phyloP scores from a whole-genome alignment of 2,888 invertebrate genomes.

The Clusia tigrina region DNA sequence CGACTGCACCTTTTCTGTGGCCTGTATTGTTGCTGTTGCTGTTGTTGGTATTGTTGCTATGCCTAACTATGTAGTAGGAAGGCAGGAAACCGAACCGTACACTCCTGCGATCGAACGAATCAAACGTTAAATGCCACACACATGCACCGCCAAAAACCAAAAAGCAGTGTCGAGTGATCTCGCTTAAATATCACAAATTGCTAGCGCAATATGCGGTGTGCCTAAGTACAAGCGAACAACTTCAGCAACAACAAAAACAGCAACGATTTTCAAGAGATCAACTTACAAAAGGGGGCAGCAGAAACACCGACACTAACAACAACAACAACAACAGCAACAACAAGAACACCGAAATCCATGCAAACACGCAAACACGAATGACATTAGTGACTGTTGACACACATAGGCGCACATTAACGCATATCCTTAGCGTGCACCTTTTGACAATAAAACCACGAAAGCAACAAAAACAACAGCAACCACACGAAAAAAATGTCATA shows the following conservation, averaged over 20 bases:
- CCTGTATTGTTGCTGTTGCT: too few relatives aligned
- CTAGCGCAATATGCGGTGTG: background rate
- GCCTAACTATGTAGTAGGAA: background rate
- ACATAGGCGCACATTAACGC: background rate
- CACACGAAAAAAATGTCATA: too few relatives aligned
- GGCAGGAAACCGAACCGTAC: constrained; percentile 2
- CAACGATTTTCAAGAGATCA: constrained; percentile 1
- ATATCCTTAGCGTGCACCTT: background rate
- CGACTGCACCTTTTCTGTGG: too few relatives aligned
- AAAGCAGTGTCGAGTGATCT: constrained; percentile 18
- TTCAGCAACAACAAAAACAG: background rate
- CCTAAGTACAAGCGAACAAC: background rate
- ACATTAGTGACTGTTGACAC: constrained; percentile 10
- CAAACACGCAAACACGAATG: background rate
- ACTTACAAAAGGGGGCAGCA: constrained; percentile 9
- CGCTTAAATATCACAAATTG: constrained; percentile 23
- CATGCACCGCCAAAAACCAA: constrained; percentile 4
- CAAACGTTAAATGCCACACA: constrained; percentile 12
- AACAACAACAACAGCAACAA: constrained; percentile 11
- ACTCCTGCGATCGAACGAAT: too few relatives aligned
- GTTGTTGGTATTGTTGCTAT: too few relatives aligned
- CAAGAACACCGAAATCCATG: background rate
- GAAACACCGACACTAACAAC: constrained; percentile 12
- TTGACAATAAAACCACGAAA: background rate
- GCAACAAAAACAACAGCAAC: background rate